Percentiles rank a stretch among this genome's conserved stretches.
Conservation (phyloP, 2,797 vertebrate species). For the Sebastes cheni region DNA sequence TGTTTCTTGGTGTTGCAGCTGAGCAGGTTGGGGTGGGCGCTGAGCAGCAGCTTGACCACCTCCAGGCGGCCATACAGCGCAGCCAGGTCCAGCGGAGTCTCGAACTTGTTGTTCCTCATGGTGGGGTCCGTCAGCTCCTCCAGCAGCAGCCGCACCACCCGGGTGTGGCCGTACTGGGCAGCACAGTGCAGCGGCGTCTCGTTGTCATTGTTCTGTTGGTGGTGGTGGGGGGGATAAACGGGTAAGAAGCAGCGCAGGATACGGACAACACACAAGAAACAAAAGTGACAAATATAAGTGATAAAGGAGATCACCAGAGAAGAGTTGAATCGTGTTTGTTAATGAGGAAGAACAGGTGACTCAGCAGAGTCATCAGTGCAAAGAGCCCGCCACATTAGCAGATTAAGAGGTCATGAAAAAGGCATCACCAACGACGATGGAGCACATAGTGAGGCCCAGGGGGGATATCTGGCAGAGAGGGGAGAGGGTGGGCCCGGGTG, state of each 20-base stretch:
- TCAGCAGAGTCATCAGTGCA: slow-evolving; percentile 13
- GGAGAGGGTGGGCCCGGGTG: neutral
- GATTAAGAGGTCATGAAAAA: slow-evolving; percentile 39
- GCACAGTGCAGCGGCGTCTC: slow-evolving; percentile 98
- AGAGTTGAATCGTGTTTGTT: neutral
- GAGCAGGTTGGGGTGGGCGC: slow-evolving; percentile 94
- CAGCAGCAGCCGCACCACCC: slow-evolving; percentile 93
- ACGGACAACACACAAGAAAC: neutral
- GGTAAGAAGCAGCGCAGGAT: slow-evolving; percentile 23
- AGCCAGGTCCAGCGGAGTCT: slow-evolving; percentile 96
- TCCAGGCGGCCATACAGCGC: slow-evolving; percentile 96
- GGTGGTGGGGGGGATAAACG: neutral
- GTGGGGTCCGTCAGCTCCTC: slow-evolving; percentile 98
- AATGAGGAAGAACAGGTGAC: slow-evolving; percentile 5
- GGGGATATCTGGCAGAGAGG: slow-evolving; percentile 1
- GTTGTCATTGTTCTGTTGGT: slow-evolving; percentile 94
- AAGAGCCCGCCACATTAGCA: slow-evolving; percentile 33
- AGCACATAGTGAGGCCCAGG: slow-evolving; percentile 11
- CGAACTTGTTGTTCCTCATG: slow-evolving; percentile 98
- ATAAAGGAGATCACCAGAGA: neutral
- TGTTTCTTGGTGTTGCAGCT: slow-evolving; percentile 96
- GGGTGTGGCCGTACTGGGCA: slow-evolving; percentile 94
- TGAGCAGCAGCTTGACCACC: slow-evolving; percentile 95
- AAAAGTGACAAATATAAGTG: neutral
- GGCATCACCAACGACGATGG: slow-evolving; percentile 17